Conservation (phyloP, 2,113 vertebrate genomes). For the Cheilinus undulatus region DNA sequence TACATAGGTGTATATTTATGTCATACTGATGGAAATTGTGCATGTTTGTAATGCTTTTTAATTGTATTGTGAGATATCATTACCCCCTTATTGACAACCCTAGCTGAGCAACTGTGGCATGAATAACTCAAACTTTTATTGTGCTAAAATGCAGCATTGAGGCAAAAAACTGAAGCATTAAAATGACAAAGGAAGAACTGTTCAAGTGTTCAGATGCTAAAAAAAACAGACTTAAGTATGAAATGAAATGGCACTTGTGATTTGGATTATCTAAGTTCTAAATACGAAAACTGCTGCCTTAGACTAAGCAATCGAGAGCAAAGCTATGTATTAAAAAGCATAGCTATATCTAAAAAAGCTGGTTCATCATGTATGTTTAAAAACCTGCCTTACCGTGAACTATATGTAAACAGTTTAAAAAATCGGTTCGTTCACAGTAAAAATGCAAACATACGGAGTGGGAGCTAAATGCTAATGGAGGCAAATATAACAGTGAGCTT, state of each 20-base stretch:
- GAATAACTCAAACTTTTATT: neutral
- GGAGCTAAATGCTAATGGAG: neutral
- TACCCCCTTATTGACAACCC: too few relatives aligned
- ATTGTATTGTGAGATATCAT: too few relatives aligned
- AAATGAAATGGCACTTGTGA: neutral
- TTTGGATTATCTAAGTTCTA: rapidly evolving
- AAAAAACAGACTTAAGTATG: too few relatives aligned
- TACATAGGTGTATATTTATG: too few relatives aligned
- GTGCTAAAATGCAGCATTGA: too few relatives aligned
- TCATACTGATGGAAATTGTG: too few relatives aligned
- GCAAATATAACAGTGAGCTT: neutral
- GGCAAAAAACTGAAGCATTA: neutral
- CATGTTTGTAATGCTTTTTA: too few relatives aligned
- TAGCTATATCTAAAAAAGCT: too few relatives aligned
- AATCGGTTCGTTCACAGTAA: neutral
- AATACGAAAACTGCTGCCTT: neutral
- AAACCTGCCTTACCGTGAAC: neutral
- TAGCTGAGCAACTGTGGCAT: conserved; percentile 1
- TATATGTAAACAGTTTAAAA: neutral
- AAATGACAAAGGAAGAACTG: neutral
- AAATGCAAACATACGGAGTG: neutral
- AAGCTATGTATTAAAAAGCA: too few relatives aligned
- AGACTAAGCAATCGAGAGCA: too few relatives aligned
- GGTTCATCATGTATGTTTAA: neutral
- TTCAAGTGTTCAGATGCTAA: too few relatives aligned